Conservation (phyloP, 2,888 invertebrate genomes). For the Acanthosepion esculentum region DNA sequence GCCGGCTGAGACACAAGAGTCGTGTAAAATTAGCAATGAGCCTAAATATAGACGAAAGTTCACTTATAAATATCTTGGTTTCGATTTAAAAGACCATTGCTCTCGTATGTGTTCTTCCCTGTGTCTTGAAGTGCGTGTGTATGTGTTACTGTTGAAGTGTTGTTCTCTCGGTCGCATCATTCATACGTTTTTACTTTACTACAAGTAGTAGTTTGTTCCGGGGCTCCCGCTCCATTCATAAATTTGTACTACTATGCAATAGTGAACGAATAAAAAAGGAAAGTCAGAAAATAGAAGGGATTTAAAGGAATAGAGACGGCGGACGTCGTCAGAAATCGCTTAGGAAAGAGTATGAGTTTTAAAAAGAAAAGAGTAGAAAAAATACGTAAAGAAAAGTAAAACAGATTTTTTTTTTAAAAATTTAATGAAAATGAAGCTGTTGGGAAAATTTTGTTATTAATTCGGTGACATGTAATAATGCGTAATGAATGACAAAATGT, state of each 20-base stretch:
- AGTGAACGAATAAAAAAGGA: neutral
- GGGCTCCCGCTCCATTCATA: neutral
- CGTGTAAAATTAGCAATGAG: neutral
- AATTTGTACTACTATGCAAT: neutral
- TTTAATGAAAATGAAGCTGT: too few relatives aligned
- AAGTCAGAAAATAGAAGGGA: neutral
- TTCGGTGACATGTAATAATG: too few relatives aligned
- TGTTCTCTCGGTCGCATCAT: conserved; percentile 4
- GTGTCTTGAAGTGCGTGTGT: too few relatives aligned
- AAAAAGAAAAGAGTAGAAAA: neutral
- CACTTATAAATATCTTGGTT: neutral
- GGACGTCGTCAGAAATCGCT: neutral
- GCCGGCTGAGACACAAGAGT: neutral
- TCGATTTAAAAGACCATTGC: neutral
- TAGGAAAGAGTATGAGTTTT: neutral
- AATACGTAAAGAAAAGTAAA: neutral
- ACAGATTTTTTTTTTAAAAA: too few relatives aligned
- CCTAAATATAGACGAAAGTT: neutral
- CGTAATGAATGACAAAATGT: too few relatives aligned
- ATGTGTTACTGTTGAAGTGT: neutral
- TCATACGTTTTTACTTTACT: neutral
- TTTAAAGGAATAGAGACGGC: neutral
- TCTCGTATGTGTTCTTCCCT: too few relatives aligned
- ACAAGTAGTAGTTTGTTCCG: neutral
- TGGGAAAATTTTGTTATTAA: too few relatives aligned